phyloP scores from a whole-genome alignment of 2,797 vertebrate species.

The Thamnophis elegans region DNA sequence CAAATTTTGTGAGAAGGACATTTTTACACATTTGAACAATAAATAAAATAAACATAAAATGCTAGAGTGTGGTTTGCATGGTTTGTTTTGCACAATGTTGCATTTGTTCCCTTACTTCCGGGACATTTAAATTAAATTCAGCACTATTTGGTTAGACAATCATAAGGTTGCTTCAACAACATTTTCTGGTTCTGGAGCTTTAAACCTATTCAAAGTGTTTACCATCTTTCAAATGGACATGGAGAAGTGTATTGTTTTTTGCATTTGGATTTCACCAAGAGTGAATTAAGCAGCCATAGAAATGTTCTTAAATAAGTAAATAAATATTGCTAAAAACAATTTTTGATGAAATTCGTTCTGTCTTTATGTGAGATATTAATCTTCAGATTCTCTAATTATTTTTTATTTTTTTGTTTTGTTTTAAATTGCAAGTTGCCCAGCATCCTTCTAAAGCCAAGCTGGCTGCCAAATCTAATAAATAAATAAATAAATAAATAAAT shows the following conservation, averaged over 20 bases:
- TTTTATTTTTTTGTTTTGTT: background rate
- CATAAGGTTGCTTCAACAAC: background rate
- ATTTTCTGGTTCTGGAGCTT: background rate
- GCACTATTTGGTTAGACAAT: background rate
- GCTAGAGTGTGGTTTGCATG: background rate
- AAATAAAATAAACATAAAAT: background rate
- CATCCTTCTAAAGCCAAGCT: background rate
- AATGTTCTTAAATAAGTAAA: background rate
- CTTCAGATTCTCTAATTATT: background rate
- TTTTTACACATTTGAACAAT: background rate
- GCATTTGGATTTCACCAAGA: background rate
- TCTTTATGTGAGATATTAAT: background rate
- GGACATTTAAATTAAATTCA: background rate
- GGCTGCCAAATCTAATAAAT: background rate
- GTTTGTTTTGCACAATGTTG: background rate
- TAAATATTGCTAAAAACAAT: background rate
- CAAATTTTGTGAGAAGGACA: background rate
- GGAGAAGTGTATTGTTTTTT: background rate
- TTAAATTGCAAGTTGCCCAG: background rate
- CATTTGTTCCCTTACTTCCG: background rate
- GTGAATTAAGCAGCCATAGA: background rate
- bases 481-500: background rate
- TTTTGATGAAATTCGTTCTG: background rate
- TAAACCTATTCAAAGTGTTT: background rate
- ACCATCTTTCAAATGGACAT: background rate